Evolutionary conservation across 2,888 invertebrate species (phyloP).

Genomic region (Ceriagrion tenellum): DNA sequence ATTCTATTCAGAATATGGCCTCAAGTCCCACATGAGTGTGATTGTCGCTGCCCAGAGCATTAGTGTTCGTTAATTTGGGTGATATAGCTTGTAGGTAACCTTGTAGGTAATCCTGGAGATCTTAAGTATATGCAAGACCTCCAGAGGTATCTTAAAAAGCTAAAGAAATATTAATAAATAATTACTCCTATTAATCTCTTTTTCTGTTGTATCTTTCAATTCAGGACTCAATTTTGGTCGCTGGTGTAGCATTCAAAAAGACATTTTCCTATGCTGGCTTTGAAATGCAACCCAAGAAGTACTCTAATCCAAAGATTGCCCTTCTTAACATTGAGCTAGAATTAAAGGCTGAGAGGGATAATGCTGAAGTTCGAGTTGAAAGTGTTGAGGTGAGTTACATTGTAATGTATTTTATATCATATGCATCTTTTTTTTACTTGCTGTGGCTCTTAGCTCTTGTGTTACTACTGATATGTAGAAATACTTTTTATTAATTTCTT

Average conservation of each 20-base stretch:
- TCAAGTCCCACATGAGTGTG: no score
- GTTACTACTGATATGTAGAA: no score
- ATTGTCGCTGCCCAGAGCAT: no score
- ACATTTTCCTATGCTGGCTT: conserved; percentile 99
- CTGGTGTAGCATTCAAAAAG: conserved; percentile 99
- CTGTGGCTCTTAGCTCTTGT: no score
- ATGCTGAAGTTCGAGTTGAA: conserved; percentile 97
- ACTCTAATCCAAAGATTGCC: conserved; percentile 94
- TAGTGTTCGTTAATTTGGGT: not conserved
- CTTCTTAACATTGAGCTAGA: conserved; percentile 98
- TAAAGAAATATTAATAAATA: not conserved
- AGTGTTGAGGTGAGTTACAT: conserved; percentile 84
- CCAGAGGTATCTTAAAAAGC: not conserved
- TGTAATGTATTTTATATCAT: not conserved
- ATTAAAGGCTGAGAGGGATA: conserved; percentile 98
- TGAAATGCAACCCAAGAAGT: conserved; percentile 99
- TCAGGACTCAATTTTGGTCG: conserved; percentile 92
- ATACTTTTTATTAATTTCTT: no score
- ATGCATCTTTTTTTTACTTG: not conserved
- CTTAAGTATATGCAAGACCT: no score
- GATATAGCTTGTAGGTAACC: no score
- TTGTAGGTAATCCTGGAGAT: no score
- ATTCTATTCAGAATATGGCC: no score
- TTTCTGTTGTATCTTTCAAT: conserved; percentile 33
- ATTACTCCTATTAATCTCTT: not conserved